Conservation (phyloP, 2,113 vertebrate genomes). For the Pandion haliaetus region DNA sequence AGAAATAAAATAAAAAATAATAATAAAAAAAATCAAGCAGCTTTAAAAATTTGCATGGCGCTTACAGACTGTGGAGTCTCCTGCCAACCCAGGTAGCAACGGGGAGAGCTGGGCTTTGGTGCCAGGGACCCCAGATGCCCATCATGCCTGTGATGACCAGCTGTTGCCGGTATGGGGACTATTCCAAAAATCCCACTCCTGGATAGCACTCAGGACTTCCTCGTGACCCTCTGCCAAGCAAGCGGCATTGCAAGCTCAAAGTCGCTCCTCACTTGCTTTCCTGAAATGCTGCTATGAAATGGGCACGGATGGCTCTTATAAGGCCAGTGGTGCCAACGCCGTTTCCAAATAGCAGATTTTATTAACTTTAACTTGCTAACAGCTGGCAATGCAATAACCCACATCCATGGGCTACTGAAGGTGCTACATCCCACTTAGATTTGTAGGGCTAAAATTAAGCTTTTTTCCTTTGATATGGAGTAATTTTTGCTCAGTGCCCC, state of each 20-base stretch:
- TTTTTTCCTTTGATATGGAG: background rate
- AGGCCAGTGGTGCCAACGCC: rapidly evolving
- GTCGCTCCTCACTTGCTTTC: background rate
- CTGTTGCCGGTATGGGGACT: background rate
- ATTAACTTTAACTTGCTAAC: background rate
- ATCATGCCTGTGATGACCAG: background rate
- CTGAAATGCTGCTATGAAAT: background rate
- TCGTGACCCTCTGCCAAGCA: background rate
- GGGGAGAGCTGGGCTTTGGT: background rate
- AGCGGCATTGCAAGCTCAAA: background rate
- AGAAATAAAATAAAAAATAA: background rate
- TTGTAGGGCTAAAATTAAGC: background rate
- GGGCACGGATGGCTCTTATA: rapidly evolving
- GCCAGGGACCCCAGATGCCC: background rate
- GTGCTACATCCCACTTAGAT: background rate
- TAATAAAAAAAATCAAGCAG: background rate
- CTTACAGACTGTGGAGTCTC: background rate
- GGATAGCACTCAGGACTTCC: background rate
- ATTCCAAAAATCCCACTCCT: background rate
- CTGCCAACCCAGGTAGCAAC: background rate
- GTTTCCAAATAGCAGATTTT: background rate
- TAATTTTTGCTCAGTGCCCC: background rate
- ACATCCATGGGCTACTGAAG: background rate
- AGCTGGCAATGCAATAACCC: background rate
- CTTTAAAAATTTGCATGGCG: background rate